These are phyloP conservation scores for Amblyjoppa proteus DNA, from an alignment of 2,888 invertebrate genomes.

Conservation along the genomic window DNA sequence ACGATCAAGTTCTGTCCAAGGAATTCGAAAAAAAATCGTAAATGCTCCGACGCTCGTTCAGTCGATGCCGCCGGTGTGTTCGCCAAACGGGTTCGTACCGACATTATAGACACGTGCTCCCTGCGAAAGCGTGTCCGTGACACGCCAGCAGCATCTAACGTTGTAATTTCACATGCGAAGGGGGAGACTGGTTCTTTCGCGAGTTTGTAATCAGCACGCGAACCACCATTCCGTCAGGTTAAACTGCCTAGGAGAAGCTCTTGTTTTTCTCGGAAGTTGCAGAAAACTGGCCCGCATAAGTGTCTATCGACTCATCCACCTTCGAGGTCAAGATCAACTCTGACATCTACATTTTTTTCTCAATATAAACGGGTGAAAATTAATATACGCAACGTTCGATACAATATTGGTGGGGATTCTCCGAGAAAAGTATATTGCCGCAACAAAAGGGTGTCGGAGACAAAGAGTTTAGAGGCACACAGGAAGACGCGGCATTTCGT, in stretches of 20 bases:
- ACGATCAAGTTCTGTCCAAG: constrained; percentile 1
- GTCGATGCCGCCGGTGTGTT: constrained; percentile 40
- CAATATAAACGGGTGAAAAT: not conserved
- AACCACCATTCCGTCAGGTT: constrained; percentile 51
- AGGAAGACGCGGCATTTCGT: constrained; percentile 5
- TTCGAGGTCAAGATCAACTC: not conserved
- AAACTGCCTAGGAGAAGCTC: constrained; percentile 48
- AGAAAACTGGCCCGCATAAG: constrained; percentile 32
- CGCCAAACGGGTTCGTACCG: constrained; percentile 62
- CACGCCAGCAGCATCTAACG: constrained; percentile 60
- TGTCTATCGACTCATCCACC: not conserved
- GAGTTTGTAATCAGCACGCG: constrained; percentile 67
- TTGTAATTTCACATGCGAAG: constrained; percentile 63
- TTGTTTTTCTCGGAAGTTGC: constrained; percentile 49
- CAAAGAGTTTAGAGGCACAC: not conserved
- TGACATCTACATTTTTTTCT: not conserved
- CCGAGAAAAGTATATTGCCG: not conserved
- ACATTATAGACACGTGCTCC: constrained; percentile 66
- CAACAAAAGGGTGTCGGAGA: constrained; percentile 1
- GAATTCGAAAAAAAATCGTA: not conserved
- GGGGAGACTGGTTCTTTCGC: constrained; percentile 70
- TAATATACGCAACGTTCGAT: not conserved
- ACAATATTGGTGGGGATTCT: not conserved
- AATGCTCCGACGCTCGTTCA: constrained; percentile 15
- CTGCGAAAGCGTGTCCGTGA: constrained; percentile 66